Conservation (phyloP, 1,140 invertebrate genomes). For the Maniola jurtina region DNA sequence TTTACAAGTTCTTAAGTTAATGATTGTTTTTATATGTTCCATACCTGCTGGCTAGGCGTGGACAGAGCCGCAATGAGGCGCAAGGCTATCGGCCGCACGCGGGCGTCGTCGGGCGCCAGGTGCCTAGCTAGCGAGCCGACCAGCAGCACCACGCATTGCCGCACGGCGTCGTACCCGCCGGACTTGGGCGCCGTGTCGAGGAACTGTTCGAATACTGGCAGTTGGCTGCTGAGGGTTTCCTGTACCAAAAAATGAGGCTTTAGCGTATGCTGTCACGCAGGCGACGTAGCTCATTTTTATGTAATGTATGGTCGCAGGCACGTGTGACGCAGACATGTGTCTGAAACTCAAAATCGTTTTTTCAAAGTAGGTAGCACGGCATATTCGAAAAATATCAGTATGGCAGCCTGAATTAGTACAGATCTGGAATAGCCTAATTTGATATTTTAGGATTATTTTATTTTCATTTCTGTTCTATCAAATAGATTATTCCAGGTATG, state of each 20-base stretch:
- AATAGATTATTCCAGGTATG: too few relatives aligned
- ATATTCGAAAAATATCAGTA: too few relatives aligned
- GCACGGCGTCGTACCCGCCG: conserved; percentile 93
- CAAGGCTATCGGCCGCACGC: conserved; percentile 95
- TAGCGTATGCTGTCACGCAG: not conserved
- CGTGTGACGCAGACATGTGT: too few relatives aligned
- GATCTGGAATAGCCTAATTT: too few relatives aligned
- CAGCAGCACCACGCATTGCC: conserved; percentile 97
- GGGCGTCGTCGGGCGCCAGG: conserved; percentile 92
- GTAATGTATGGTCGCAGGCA: too few relatives aligned
- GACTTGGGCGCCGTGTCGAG: conserved; percentile 94
- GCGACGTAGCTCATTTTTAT: too few relatives aligned
- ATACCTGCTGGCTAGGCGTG: conserved; percentile 96
- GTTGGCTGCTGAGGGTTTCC: conserved; percentile 84
- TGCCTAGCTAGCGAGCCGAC: conserved; percentile 98
- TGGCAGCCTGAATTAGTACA: too few relatives aligned
- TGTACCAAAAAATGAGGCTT: conserved; percentile 18
- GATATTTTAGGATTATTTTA: too few relatives aligned
- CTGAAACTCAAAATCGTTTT: too few relatives aligned
- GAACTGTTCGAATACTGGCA: conserved; percentile 94
- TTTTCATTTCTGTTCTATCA: too few relatives aligned
- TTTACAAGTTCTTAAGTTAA: too few relatives aligned
- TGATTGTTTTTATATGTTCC: not conserved
- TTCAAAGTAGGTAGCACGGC: too few relatives aligned
- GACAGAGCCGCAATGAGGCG: conserved; percentile 94